Conservation (phyloP, 2,113 vertebrate species). For the Megatriorchis doriae region DNA sequence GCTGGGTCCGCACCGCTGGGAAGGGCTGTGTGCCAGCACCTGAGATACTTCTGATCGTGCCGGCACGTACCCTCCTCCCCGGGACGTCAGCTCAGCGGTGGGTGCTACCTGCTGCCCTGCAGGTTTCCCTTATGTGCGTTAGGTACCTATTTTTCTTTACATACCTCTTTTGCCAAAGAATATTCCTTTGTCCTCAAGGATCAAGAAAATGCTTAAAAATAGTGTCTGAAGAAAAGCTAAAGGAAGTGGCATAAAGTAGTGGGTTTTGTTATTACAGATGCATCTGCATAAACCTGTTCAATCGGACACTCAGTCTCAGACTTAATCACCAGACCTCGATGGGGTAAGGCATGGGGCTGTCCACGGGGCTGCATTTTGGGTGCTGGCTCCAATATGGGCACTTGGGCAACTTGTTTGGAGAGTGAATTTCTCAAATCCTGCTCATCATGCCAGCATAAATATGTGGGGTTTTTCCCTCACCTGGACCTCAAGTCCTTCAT, state of each 20-base stretch:
- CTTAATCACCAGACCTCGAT: fast-evolving
- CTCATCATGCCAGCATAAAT: no score
- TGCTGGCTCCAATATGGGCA: background rate
- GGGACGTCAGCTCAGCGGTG: fast-evolving
- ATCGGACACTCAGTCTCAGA: background rate
- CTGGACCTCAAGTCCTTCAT: background rate
- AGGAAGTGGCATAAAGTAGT: background rate
- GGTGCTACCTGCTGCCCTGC: background rate
- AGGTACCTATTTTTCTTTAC: fast-evolving
- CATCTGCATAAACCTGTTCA: background rate
- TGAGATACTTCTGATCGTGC: fast-evolving
- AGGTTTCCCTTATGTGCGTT: fast-evolving
- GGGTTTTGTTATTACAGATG: background rate
- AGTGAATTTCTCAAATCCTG: background rate
- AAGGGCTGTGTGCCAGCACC: background rate
- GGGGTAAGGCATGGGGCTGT: no score
- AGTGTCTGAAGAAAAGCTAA: background rate
- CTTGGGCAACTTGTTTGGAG: background rate
- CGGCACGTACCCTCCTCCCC: background rate
- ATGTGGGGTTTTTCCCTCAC: background rate
- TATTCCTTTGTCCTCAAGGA: background rate
- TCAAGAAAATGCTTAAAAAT: background rate
- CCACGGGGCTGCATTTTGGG: fast-evolving
- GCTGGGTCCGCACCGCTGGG: fast-evolving
- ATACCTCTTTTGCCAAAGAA: no score